phyloP scores from a whole-genome alignment of 2,888 invertebrate genomes.

The Scaptomyza tumidula region DNA sequence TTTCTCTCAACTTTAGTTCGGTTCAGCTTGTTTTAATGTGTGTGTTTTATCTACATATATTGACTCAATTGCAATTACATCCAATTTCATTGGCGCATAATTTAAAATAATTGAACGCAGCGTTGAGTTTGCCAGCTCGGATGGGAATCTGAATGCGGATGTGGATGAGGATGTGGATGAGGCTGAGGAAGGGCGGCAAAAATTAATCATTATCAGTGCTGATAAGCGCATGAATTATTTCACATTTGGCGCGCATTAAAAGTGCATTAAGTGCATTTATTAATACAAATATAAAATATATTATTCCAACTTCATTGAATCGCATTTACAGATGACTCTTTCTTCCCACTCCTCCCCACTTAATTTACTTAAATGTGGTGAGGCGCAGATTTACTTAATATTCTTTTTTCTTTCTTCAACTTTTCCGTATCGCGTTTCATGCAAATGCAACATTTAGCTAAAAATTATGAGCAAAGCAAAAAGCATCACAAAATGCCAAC shows the following conservation, averaged over 20 bases:
- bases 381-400: conserved; percentile 4
- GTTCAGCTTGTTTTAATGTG: neutral
- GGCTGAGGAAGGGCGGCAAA: conserved; percentile 39
- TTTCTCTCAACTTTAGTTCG: neutral
- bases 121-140: conserved; percentile 44
- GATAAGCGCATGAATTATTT: conserved; percentile 75
- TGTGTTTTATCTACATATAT: neutral
- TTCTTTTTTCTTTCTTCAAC: neutral
- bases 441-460: conserved; percentile 70
- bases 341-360: conserved; percentile 1
- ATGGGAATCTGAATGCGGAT: neutral
- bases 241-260: conserved; percentile 72
- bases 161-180: neutral
- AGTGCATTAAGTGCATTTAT: conserved; percentile 75
- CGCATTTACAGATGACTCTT: neutral
- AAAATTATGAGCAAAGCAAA: conserved; percentile 49
- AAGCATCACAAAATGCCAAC: conserved; percentile 57
- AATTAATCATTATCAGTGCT: conserved; percentile 74
- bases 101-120: conserved; percentile 64
- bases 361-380: conserved; percentile 20
- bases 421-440: conserved; percentile 62
- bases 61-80: conserved; percentile 50
- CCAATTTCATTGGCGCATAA: conserved; percentile 51
- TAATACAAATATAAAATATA: conserved; percentile 47
- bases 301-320: conserved; percentile 27